These are phyloP conservation scores for Oxyscelio sp. DNA, from an alignment of 2,888 invertebrate genomes.

Conservation along the genomic window DNA sequence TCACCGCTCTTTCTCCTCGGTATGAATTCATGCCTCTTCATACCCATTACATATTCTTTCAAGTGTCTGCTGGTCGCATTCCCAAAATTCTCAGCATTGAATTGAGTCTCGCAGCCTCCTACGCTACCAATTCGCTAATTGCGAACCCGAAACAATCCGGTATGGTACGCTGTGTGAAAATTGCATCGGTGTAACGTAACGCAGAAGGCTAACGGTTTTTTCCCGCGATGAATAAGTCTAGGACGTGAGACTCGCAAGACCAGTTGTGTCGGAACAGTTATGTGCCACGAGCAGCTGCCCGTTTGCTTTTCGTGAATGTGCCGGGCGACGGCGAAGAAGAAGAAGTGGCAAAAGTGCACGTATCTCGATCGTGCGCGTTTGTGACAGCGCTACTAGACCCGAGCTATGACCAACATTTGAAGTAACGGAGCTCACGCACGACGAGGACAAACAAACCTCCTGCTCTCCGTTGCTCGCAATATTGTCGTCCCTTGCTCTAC, in stretches of 20 bases:
- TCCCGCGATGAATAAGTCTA: slow-evolving; percentile 83
- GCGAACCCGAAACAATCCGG: slow-evolving; percentile 52
- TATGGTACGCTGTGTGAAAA: slow-evolving; percentile 73
- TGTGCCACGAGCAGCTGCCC: slow-evolving; percentile 48
- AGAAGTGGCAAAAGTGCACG: slow-evolving; percentile 53
- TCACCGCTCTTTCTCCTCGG: too few relatives aligned
- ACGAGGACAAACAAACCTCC: slow-evolving; percentile 22
- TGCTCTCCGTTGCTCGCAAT: slow-evolving; percentile 22
- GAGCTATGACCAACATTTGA: slow-evolving; percentile 70
- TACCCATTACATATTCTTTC: too few relatives aligned
- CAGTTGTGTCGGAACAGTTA: slow-evolving; percentile 80
- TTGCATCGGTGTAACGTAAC: slow-evolving; percentile 85
- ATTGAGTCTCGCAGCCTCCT: background rate
- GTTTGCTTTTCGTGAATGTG: slow-evolving; percentile 75
- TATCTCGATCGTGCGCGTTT: slow-evolving; percentile 38
- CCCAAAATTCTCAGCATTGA: too few relatives aligned
- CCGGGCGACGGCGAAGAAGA: slow-evolving; percentile 23
- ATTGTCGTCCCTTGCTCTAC: slow-evolving; percentile 2
- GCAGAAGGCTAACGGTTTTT: slow-evolving; percentile 85
- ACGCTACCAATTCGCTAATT: slow-evolving; percentile 49
- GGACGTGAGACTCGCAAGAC: slow-evolving; percentile 81
- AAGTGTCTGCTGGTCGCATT: too few relatives aligned
- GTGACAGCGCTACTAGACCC: slow-evolving; percentile 46
- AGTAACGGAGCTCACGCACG: slow-evolving; percentile 69
- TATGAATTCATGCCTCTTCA: too few relatives aligned